Evolutionary conservation across 2,113 vertebrate species (phyloP).

Genomic region (Heterotilapia buettikoferi): DNA sequence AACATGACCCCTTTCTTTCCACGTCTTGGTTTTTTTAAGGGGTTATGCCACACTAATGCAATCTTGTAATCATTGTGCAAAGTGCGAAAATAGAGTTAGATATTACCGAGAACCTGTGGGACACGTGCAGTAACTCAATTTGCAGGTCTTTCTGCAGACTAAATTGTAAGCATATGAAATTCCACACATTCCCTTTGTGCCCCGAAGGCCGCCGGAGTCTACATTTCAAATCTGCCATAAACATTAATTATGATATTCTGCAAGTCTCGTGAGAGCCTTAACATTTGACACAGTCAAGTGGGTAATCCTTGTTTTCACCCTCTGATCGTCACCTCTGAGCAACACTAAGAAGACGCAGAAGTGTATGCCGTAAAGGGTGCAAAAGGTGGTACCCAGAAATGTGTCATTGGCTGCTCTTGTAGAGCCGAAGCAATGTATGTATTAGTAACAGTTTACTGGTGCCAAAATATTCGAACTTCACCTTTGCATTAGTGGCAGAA

Average conservation of each 20-base stretch:
- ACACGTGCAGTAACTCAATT: background rate
- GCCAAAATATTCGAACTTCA: background rate
- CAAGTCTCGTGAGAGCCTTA: conserved; percentile 42
- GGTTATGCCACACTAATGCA: background rate
- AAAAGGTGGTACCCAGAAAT: background rate
- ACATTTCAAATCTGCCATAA: conserved; percentile 23
- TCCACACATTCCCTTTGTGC: conserved; percentile 37
- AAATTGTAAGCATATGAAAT: conserved; percentile 35
- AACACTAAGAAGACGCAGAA: background rate
- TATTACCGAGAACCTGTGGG: background rate
- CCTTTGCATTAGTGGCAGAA: background rate
- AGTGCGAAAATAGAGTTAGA: background rate
- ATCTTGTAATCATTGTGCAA: background rate
- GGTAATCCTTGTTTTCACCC: conserved; percentile 41
- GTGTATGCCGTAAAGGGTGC: background rate
- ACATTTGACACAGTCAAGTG: conserved; percentile 48
- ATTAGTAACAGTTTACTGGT: background rate
- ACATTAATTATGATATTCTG: conserved; percentile 47
- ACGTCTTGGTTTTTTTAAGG: background rate
- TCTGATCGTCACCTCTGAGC: conserved; percentile 14
- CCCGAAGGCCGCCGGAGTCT: conserved; percentile 21
- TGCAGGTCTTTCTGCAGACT: conserved; percentile 6
- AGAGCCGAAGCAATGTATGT: background rate
- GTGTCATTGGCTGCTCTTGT: background rate
- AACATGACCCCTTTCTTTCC: background rate